Conservation (phyloP, 2,888 invertebrate species). For the Zelleria hepariella region DNA sequence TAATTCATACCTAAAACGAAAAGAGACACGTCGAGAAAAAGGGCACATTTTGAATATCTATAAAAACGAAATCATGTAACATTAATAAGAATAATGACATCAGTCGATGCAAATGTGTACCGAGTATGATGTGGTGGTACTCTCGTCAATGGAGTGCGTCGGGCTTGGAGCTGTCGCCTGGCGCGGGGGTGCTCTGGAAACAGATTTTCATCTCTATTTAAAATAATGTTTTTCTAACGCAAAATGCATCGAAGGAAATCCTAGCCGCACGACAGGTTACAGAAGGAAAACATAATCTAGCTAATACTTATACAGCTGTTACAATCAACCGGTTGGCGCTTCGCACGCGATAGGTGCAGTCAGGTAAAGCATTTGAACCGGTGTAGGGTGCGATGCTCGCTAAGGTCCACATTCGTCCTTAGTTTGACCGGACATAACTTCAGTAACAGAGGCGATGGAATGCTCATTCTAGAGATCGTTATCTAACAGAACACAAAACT, state of each 20-base stretch:
- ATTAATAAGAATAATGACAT: neutral
- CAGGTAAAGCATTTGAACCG: neutral
- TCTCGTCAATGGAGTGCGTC: neutral
- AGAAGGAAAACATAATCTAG: too few species aligned
- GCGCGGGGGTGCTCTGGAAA: neutral
- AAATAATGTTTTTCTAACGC: too few species aligned
- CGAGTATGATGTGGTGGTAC: neutral
- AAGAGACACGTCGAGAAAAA: neutral
- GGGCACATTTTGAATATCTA: neutral
- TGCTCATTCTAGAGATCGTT: neutral
- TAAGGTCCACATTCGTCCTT: neutral
- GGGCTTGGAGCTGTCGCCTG: neutral
- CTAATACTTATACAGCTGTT: too few species aligned
- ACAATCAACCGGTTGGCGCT: neutral
- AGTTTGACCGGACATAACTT: neutral
- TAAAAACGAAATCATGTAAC: neutral
- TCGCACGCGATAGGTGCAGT: neutral
- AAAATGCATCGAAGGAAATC: too few species aligned
- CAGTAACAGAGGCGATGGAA: neutral
- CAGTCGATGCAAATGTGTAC: neutral
- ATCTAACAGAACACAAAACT: too few species aligned
- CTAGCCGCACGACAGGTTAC: too few species aligned
- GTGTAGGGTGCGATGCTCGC: neutral
- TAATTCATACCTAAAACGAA: neutral
- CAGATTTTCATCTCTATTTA: too few species aligned